Evolutionary conservation across 2,888 invertebrate genomes (phyloP).

Genomic region (Subacronicta megacephala): DNA sequence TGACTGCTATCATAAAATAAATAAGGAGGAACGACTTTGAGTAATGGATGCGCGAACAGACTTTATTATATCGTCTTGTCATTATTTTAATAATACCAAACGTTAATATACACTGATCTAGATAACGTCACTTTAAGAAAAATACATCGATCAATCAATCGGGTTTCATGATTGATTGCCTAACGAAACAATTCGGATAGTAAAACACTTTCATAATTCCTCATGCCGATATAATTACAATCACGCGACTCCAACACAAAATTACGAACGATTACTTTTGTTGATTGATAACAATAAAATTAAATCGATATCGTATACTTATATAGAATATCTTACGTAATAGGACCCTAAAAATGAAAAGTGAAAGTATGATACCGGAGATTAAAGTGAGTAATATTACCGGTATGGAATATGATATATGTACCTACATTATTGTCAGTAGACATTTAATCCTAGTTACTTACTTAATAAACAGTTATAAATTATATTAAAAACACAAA

Average conservation of each 20-base stretch:
- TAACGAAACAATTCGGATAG: slow-evolving; percentile 44
- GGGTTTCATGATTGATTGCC: slow-evolving; percentile 46
- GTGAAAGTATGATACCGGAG: slow-evolving; percentile 41
- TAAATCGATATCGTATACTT: slow-evolving; percentile 38
- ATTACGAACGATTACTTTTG: slow-evolving; percentile 53
- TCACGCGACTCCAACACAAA: slow-evolving; percentile 39
- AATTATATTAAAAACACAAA: too few relatives aligned
- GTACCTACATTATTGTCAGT: too few relatives aligned
- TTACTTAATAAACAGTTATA: too few relatives aligned
- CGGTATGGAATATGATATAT: not conserved
- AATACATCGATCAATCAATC: slow-evolving; percentile 50
- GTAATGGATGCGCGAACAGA: slow-evolving; percentile 25
- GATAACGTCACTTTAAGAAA: slow-evolving; percentile 50
- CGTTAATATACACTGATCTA: slow-evolving; percentile 38
- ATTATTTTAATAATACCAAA: slow-evolving; percentile 26
- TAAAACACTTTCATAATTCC: slow-evolving; percentile 57
- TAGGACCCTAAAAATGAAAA: slow-evolving; percentile 34
- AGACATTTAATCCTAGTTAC: too few relatives aligned
- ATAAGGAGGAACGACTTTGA: slow-evolving; percentile 16
- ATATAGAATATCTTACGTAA: slow-evolving; percentile 46
- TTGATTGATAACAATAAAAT: slow-evolving; percentile 55
- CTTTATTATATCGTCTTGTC: slow-evolving; percentile 21
- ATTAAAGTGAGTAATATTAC: slow-evolving; percentile 9
- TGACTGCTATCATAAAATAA: slow-evolving; percentile 16
- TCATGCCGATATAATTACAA: slow-evolving; percentile 46